phyloP scores from a whole-genome alignment of 1,140 invertebrate species.

The Tachypleus tridentatus region DNA sequence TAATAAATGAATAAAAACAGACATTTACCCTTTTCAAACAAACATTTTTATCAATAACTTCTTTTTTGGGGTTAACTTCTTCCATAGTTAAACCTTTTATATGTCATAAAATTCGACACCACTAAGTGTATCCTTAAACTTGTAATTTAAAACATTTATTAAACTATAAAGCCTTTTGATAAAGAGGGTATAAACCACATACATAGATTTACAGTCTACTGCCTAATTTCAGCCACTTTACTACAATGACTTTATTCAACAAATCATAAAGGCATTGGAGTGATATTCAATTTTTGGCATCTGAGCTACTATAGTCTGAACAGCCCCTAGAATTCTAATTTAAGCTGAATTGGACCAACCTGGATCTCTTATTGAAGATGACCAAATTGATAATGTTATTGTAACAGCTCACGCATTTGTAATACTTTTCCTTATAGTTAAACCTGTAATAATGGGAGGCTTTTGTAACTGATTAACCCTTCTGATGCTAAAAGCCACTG shows the following conservation, averaged over 20 bases:
- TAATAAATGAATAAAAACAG: not conserved
- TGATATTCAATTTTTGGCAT: conserved; percentile 41
- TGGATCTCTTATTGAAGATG: conserved; percentile 46
- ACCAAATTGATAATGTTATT: conserved; percentile 57
- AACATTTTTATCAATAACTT: not conserved
- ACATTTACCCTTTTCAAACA: no score
- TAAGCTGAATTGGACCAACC: conserved; percentile 49
- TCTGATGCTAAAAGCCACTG: conserved; percentile 52
- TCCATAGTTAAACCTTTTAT: not conserved
- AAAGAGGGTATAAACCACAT: not conserved
- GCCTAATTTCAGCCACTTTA: not conserved
- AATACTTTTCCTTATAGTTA: conserved; percentile 69
- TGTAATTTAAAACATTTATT: no score
- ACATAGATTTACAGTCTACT: conserved; percentile 8
- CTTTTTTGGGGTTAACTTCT: not conserved
- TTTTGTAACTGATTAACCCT: conserved; percentile 62
- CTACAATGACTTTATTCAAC: conserved; percentile 46
- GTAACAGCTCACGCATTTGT: conserved; percentile 58
- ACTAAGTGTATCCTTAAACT: no score
- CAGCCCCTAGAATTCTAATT: conserved; percentile 49
- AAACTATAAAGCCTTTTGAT: not conserved
- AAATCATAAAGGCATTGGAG: conserved; percentile 65
- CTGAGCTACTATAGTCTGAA: conserved; percentile 40
- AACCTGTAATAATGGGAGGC: conserved; percentile 61
- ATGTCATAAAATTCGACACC: not conserved